phyloP scores from a whole-genome alignment of 2,888 invertebrate species.

The Andrena dorsata region DNA sequence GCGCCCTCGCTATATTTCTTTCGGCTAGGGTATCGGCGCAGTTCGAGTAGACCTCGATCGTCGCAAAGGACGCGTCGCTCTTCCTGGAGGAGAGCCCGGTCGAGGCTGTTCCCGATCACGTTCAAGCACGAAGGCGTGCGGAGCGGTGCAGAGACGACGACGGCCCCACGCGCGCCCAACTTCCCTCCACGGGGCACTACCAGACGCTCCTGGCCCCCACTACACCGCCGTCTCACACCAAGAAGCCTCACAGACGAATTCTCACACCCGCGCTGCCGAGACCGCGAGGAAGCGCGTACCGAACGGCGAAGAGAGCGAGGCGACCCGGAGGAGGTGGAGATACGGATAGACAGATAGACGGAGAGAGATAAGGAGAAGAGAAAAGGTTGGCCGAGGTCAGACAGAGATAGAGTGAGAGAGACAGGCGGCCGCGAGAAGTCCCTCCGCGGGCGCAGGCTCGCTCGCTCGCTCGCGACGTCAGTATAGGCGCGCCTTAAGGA shows the following conservation, averaged over 20 bases:
- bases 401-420: slow-evolving; percentile 24
- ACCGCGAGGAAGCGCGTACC: slow-evolving; percentile 34
- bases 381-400: slow-evolving; percentile 10
- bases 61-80: slow-evolving; percentile 23
- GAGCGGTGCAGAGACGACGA: slow-evolving; percentile 36
- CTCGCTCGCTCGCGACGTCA: slow-evolving; percentile 53
- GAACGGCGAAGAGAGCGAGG: slow-evolving; percentile 47
- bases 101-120: slow-evolving; percentile 45
- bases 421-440: slow-evolving; percentile 27
- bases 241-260: slow-evolving; percentile 67
- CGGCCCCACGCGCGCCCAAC: slow-evolving; percentile 47
- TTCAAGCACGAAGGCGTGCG: slow-evolving; percentile 10
- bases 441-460: slow-evolving; percentile 37
- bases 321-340: slow-evolving; percentile 52
- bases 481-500: slow-evolving; percentile 67
- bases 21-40: not conserved
- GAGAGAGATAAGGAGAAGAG: slow-evolving; percentile 34
- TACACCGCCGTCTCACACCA: slow-evolving; percentile 34
- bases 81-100: slow-evolving; percentile 42
- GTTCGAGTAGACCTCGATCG: slow-evolving; percentile 20
- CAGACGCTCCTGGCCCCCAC: slow-evolving; percentile 60
- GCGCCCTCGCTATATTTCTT: not conserved
- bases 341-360: slow-evolving; percentile 38
- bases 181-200: slow-evolving; percentile 31
- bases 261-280: slow-evolving; percentile 66